Base-by-base conservation (phyloP, 2,888 invertebrate species). In the Eilema depressum region DNA sequence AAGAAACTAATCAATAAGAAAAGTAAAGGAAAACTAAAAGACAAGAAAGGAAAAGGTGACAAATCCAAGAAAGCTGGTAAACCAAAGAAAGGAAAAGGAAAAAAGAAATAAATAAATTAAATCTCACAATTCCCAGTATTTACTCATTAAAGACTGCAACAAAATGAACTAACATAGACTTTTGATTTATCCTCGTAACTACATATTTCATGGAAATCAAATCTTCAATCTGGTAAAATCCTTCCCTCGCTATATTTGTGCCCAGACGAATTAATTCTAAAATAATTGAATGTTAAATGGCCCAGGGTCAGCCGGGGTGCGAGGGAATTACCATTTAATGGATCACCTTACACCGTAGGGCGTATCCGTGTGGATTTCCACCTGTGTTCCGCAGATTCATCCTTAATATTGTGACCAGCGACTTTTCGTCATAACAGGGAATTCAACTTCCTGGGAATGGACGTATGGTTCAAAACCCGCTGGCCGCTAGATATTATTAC, bases 61-160 rank as follows among this genome's bases (percentile, higher is more conserved):
- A 66, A 79, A 78, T 23, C 79, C 59, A 81, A 57, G 20, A 77
- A 78, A 71, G 26, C 68, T 33, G 65, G 60, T 57, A 77, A 77
- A 69, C 63, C 81, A 79, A 75, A 88, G 82, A 80, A 85, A 76
- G 77, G 72, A 59, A 87, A 83, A 75, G 83, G 75, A 69, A 83
- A 80, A 67, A 78, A 80, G 69, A 78, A 79, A 70, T 77, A 73
- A 41, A 74, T 1, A 14, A 47, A 11, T 20, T 25, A 33, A 23
- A 41, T n/a, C 23, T 23, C 41, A 10, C n/a, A 41, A 53, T 53
- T 37, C 11, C n/a, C 14, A 57, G n/a, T 62, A 4, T 17, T 37
- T 37, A 30, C 23, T 14, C 56, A 63, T 63, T 53, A 56, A 56
- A 53, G 25, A 20, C 56, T 30, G 11, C 1, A 28, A 26, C 25